These are phyloP conservation scores for Bembecia ichneumoniformis DNA, from an alignment of 2,888 invertebrate genomes.

Conservation along the genomic window DNA sequence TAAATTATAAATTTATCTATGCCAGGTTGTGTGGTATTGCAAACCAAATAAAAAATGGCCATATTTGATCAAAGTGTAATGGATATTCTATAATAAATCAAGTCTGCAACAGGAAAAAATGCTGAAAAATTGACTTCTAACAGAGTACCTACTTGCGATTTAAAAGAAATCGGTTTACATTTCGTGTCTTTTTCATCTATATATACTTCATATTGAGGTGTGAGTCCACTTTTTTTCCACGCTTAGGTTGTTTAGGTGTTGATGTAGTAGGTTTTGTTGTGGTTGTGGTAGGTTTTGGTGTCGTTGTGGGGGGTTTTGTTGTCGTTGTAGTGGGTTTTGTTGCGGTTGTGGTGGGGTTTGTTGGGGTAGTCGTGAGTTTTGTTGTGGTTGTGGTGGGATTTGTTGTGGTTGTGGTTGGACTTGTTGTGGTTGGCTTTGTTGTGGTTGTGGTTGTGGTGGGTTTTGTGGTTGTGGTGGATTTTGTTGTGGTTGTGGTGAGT, in stretches of 20 bases:
- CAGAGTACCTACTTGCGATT: too few relatives aligned
- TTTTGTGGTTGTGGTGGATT: slow-evolving; percentile 12
- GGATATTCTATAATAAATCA: too few relatives aligned
- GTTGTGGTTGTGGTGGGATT: slow-evolving; percentile 3
- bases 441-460: slow-evolving; percentile 2
- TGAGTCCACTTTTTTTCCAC: not conserved
- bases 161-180: too few relatives aligned
- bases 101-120: too few relatives aligned
- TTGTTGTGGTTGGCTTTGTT: slow-evolving; percentile 7
- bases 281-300: slow-evolving; percentile 4
- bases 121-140: too few relatives aligned
- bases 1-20: too few relatives aligned
- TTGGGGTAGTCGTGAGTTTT: slow-evolving; percentile 8
- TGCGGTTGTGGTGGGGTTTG: slow-evolving; percentile 4
- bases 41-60: too few relatives aligned
- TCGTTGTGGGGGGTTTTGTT: slow-evolving; percentile 1
- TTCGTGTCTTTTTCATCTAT: too few relatives aligned
- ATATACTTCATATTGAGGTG: not conserved
- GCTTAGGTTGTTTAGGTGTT: slow-evolving; percentile 7
- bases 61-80: too few relatives aligned
- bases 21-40: too few relatives aligned
- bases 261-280: slow-evolving; percentile 7
- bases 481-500: slow-evolving; percentile 9
- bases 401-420: slow-evolving; percentile 4
- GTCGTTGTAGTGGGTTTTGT: slow-evolving; percentile 1